Conservation (phyloP, 2,113 vertebrate genomes). For the Macrotis lagotis region DNA sequence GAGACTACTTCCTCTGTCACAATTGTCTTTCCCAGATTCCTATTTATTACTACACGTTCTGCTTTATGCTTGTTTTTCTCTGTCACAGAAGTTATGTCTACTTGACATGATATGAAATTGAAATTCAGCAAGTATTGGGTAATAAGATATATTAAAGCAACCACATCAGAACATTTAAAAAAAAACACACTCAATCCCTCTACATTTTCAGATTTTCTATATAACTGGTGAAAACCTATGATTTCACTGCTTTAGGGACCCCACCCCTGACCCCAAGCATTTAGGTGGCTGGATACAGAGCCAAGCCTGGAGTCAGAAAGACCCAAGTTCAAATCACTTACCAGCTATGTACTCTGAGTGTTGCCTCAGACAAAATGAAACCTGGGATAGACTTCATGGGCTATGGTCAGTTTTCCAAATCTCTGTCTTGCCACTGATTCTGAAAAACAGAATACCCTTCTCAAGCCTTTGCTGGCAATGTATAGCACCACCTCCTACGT, state of each 20-base stretch:
- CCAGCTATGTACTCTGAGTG: background rate
- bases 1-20: slow-evolving; percentile 16
- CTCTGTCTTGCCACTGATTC: background rate
- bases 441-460: too few species aligned
- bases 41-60: background rate
- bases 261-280: background rate
- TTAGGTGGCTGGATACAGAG: background rate
- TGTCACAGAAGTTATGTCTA: background rate
- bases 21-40: background rate
- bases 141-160: background rate
- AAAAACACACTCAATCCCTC: background rate
- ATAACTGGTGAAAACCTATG: background rate
- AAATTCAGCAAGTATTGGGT: background rate
- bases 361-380: background rate
- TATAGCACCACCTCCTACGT: too few species aligned
- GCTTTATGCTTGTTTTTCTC: background rate
- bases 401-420: background rate
- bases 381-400: background rate
- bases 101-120: background rate
- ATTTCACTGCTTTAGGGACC: background rate
- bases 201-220: background rate
- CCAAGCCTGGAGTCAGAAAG: background rate
- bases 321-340: background rate
- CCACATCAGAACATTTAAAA: background rate
- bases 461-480: too few species aligned